Base-by-base conservation (phyloP, 2,113 vertebrate genomes). In the Cyprichromis sp. region DNA sequence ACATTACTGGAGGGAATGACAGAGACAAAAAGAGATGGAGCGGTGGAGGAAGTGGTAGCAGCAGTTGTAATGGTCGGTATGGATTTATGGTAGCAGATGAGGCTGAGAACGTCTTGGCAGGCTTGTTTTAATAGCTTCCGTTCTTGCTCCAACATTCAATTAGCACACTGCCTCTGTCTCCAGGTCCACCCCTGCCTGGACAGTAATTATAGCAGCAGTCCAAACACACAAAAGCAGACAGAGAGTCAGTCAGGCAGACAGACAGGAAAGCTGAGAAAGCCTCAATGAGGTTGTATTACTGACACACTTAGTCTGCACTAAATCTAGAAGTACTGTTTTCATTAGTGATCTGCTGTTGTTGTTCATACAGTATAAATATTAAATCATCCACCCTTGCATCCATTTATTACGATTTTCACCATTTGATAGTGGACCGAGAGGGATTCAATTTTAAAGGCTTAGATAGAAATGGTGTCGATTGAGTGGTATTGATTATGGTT, bases 91-190 rank as follows among this genome's bases (percentile, higher is more conserved):
- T 85, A 80, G 61, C 87, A 81, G 86, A 92, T 63, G 87, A 88
- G 78, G 83, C 86, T n/a, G 78, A 78, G 84, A 85, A 71, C 21
- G 55, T 83, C 85, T 87, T 79, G 80, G 85, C 91, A 90, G 82
- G 80, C 80, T 82, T 24, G 45, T 73, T 92, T 91, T 91, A 89
- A 88, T 82, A 91, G 90, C 66, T 90, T 92, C 90, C 73, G 81
- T 79, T 87, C 38, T 59, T 40, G 40, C 85, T 90, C 85, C 86
- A 88, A 57, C 47, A 40, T 90, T 61, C 89, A 94, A 91, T 90
- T 89, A 93, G 50, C 76, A 55, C 86, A 19, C n/a, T 29, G 79
- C 71, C 80, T 87, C 87, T 85, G 92, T 89, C 87, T 92, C 85
- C 87, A 81, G 54, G 71, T 91, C 81, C 80, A 81, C 90, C 89